Percentiles rank a stretch among this genome's conserved stretches.
Conservation (phyloP, 2,888 invertebrate genomes). For the Timema podura region DNA sequence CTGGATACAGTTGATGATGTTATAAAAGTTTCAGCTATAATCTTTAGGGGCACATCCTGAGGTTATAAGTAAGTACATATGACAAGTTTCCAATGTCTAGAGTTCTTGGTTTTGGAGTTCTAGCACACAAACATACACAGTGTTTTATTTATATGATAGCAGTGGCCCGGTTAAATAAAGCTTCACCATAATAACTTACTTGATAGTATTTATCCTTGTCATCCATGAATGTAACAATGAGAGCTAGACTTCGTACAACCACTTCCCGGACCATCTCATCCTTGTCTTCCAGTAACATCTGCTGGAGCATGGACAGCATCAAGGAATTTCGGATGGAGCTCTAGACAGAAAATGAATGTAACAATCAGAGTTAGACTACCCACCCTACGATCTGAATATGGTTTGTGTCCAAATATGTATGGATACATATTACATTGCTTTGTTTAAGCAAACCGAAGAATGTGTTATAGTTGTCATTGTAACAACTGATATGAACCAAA, state of each 20-base stretch:
- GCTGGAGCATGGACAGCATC: conserved; percentile 66
- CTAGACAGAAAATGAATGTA: conserved; percentile 39
- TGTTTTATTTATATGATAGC: too few species aligned
- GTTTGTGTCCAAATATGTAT: not conserved
- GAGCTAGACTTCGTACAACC: conserved; percentile 58
- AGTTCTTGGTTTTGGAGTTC: too few species aligned
- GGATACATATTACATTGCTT: not conserved
- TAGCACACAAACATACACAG: too few species aligned
- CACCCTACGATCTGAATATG: not conserved
- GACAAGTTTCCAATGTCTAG: too few species aligned
- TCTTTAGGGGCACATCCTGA: too few species aligned
- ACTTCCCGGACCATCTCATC: conserved; percentile 57
- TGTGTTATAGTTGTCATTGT: not conserved
- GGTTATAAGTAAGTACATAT: too few species aligned
- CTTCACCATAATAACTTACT: conserved; percentile 40
- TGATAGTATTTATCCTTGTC: conserved; percentile 61
- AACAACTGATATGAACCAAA: too few species aligned
- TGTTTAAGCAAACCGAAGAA: too few species aligned
- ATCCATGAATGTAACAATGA: conserved; percentile 59
- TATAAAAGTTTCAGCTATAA: too few species aligned
- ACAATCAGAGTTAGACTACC: not conserved
- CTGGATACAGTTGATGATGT: too few species aligned
- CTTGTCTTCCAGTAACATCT: conserved; percentile 64
- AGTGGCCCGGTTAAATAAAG: too few species aligned
- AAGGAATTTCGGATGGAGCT: conserved; percentile 61